These are phyloP conservation scores for Lycophotia porphyrea DNA, from an alignment of 2,888 invertebrate species.

Conservation along the genomic window DNA sequence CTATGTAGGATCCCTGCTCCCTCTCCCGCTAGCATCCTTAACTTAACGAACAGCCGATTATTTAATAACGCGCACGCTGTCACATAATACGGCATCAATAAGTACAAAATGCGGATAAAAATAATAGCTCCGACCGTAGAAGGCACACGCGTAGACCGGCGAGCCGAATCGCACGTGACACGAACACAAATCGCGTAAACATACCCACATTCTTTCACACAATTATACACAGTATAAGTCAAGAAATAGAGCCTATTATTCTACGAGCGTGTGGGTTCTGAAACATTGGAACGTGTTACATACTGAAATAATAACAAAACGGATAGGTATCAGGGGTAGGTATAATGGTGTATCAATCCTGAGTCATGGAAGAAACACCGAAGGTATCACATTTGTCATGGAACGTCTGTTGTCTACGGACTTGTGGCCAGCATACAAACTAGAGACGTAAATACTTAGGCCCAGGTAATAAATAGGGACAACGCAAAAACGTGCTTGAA, in stretches of 20 bases:
- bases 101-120: slow-evolving; percentile 85
- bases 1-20: neutral
- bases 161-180: slow-evolving; percentile 84
- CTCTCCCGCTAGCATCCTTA: slow-evolving; percentile 47
- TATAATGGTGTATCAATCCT: slow-evolving; percentile 74
- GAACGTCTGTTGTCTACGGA: slow-evolving; percentile 35
- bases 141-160: slow-evolving; percentile 77
- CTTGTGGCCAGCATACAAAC: slow-evolving; percentile 44
- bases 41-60: slow-evolving; percentile 74
- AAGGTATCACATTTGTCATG: slow-evolving; percentile 62
- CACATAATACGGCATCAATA: slow-evolving; percentile 83
- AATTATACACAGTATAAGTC: slow-evolving; percentile 70
- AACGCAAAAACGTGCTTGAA: neutral
- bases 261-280: slow-evolving; percentile 65
- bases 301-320: slow-evolving; percentile 78
- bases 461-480: neutral
- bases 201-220: slow-evolving; percentile 65
- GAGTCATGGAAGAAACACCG: slow-evolving; percentile 63
- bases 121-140: slow-evolving; percentile 82
- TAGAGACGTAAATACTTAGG: slow-evolving; percentile 13
- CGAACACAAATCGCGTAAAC: slow-evolving; percentile 81
- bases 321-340: slow-evolving; percentile 71
- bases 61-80: slow-evolving; percentile 81
- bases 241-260: slow-evolving; percentile 60
- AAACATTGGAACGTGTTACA: slow-evolving; percentile 82